These are phyloP conservation scores for Ctenodactylus gundi DNA, from an alignment of 2,113 vertebrate species.

Conservation along the genomic window DNA sequence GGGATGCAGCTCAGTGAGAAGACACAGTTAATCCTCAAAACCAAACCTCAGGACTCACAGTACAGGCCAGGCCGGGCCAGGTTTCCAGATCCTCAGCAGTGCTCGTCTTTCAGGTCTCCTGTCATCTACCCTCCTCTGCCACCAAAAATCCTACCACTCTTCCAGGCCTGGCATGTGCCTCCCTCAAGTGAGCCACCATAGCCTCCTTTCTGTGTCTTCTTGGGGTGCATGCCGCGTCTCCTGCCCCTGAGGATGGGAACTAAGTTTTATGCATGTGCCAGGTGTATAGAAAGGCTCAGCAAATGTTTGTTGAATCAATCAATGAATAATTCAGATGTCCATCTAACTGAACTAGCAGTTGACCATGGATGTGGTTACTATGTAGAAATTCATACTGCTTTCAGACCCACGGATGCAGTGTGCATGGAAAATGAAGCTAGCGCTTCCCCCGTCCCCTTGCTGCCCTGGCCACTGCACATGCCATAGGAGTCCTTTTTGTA, in stretches of 20 bases:
- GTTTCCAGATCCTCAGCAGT: neutral
- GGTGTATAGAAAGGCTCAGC: neutral
- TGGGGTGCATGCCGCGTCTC: neutral
- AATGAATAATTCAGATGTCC: neutral
- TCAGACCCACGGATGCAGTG: neutral
- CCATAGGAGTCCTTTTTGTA: neutral
- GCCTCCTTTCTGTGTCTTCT: neutral
- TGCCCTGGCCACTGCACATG: accelerated
- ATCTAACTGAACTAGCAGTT: neutral
- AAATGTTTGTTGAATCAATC: neutral
- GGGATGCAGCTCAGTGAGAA: too few species aligned
- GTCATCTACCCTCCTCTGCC: neutral
- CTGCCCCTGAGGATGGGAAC: neutral
- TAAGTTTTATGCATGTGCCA: neutral
- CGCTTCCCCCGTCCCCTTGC: accelerated
- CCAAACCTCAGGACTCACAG: too few species aligned
- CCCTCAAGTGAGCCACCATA: accelerated
- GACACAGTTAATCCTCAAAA: too few species aligned
- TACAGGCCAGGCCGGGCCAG: too few species aligned
- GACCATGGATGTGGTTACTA: neutral
- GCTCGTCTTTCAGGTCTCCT: neutral
- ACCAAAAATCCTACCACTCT: neutral
- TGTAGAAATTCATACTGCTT: neutral
- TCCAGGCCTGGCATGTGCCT: neutral
- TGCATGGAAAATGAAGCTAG: neutral